Evolutionary conservation across 2,888 invertebrate species (phyloP).

Genomic region (Hartigia nigra): DNA sequence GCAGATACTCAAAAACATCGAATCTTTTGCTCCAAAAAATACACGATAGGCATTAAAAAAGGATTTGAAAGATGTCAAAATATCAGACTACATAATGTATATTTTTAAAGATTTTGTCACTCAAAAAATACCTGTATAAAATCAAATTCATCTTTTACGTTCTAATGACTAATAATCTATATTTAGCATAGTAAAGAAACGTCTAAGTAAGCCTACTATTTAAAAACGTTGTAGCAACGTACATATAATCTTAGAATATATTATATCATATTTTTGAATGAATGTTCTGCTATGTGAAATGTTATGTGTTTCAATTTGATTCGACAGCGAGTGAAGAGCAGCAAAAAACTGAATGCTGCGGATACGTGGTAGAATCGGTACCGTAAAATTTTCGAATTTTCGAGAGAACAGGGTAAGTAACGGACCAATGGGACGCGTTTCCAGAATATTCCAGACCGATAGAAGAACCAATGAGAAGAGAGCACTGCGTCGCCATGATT

Average conservation of each 20-base stretch:
- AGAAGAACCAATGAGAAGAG: conserved; percentile 33
- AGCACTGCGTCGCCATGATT: conserved; percentile 41
- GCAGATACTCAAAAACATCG: background rate
- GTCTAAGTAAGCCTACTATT: background rate
- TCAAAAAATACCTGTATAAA: background rate
- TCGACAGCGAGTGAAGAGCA: too few relatives aligned
- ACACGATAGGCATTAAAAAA: background rate
- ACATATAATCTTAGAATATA: background rate
- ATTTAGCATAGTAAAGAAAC: background rate
- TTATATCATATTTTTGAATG: too few relatives aligned
- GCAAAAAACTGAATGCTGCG: too few relatives aligned
- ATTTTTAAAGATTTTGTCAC: background rate
- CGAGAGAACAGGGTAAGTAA: conserved; percentile 4
- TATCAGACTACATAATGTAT: background rate
- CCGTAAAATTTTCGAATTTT: conserved; percentile 11
- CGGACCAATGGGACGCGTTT: conserved; percentile 32
- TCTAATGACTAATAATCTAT: background rate
- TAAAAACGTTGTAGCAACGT: background rate
- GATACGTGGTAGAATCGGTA: background rate
- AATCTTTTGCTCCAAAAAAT: background rate
- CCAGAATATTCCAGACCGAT: conserved; percentile 55
- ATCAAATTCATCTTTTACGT: background rate
- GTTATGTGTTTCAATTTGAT: background rate
- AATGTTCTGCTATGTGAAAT: background rate
- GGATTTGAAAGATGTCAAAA: background rate